Evolutionary conservation across 2,113 vertebrate species (phyloP).

Genomic region (Gasterosteus nipponicus): DNA sequence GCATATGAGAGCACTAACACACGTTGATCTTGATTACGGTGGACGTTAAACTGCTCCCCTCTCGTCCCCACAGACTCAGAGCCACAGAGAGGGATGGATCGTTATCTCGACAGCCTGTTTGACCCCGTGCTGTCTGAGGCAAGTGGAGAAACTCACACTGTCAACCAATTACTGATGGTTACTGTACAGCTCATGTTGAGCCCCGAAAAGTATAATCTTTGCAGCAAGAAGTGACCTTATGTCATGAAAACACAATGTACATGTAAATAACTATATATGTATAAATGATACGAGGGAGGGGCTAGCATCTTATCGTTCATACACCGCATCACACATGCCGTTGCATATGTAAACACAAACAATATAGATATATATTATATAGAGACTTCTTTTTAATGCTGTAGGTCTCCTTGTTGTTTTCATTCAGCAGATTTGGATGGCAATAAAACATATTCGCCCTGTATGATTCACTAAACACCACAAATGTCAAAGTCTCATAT

Average conservation of each 20-base stretch:
- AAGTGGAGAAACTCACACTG: constrained; percentile 75
- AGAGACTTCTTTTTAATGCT: background rate
- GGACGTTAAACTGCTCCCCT: background rate
- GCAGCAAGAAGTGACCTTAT: background rate
- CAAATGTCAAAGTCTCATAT: background rate
- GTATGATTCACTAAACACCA: background rate
- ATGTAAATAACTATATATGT: background rate
- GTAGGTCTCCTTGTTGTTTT: background rate
- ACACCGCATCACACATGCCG: background rate
- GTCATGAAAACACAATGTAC: background rate
- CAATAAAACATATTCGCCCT: background rate
- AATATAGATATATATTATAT: background rate
- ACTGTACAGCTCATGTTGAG: constrained; percentile 5
- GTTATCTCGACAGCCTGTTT: constrained; percentile 95
- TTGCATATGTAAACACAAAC: background rate
- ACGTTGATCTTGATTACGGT: background rate
- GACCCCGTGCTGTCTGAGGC: constrained; percentile 90
- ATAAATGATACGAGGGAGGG: background rate
- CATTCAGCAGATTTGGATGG: background rate
- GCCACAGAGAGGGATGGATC: constrained; percentile 88
- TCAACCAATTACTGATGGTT: constrained; percentile 6
- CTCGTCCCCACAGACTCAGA: constrained; percentile 69
- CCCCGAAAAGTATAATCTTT: background rate
- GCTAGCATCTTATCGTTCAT: background rate
- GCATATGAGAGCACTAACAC: background rate